Evolutionary conservation across 2,113 vertebrate genomes (phyloP), one percentile per base, ranked within the genome.

Genomic region (Microcebus ravelobensis): DNA sequence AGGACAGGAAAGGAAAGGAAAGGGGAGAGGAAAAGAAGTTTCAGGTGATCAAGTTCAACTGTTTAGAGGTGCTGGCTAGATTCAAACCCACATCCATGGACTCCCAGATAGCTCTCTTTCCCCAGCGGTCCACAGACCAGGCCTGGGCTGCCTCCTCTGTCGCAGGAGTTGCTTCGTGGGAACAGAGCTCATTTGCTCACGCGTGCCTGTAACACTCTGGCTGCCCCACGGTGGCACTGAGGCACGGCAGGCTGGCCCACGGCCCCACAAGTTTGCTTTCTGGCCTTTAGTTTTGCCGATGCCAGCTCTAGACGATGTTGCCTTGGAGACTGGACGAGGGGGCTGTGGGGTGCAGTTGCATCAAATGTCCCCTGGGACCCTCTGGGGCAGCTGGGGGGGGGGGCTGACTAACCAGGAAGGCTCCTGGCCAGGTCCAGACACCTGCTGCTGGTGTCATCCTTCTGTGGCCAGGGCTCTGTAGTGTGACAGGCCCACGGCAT

Each of bases 171-270:
- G 18, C 2, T 36, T 34, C 4, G n/a, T 21, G 42, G 1, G 36
- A 13, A 15, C 71, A 52, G 11, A 34, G 10, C 31, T 34, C 18
- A 29, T 50, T 8, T 4, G 61, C 14, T 29, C 14, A 7, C 10
- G 2, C 34, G 13, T 3, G 1, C 9, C 68, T 23, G 42, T 12
- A 34, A 12, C 11, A 1, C 63, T 65, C 23, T 36, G 3, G 17
- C 45, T 8, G 31, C 80, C 39, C 81, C 18, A 42, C 42, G 18
- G n/a, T 14, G 14, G 15, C 42, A 9, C 42, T n/a, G 27, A 63
- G 80, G 15, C 39, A 27, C 10, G 36, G 12, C 21, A 15, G 17
- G 6, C 4, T 0, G 85, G 71, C 27, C 61, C n/a, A 6, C 5
- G 14, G 29, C 11, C 12, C 3, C 12, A 73, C 23, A 42, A 14